Evolutionary conservation across 2,113 vertebrate genomes (phyloP).

Genomic region (Pelodiscus sinensis): DNA sequence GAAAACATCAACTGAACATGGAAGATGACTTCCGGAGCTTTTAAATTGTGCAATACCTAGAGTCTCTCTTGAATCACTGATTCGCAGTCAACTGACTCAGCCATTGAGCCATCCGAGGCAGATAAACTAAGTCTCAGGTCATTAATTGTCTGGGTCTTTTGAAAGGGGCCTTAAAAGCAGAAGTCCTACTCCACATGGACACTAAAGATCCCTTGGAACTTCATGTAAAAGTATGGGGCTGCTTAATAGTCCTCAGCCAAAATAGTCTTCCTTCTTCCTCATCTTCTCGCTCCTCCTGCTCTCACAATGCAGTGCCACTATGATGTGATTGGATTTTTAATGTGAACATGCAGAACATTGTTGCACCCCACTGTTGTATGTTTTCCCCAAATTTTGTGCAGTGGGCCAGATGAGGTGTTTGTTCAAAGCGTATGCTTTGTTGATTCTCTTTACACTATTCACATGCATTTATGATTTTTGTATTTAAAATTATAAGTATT

Average conservation of each 20-base stretch:
- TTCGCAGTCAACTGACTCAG: not conserved
- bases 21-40: not conserved
- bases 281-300: not conserved
- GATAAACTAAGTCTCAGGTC: not conserved
- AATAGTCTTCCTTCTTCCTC: not conserved
- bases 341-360: no score
- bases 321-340: no score
- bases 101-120: not conserved
- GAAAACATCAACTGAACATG: not conserved
- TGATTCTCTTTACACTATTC: no score
- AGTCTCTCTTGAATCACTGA: not conserved
- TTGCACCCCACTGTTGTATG: no score
- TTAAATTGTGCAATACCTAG: not conserved
- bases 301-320: not conserved
- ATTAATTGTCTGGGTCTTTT: not conserved
- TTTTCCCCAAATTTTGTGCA: no score
- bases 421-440: no score
- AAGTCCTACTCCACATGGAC: not conserved
- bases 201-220: not conserved
- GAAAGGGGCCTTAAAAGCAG: not conserved
- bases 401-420: no score
- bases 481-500: no score
- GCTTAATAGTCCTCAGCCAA: not conserved
- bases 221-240: not conserved
- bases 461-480: no score